Evolutionary conservation across 2,888 invertebrate species (phyloP).

Genomic region (Tenthredo mesomela): DNA sequence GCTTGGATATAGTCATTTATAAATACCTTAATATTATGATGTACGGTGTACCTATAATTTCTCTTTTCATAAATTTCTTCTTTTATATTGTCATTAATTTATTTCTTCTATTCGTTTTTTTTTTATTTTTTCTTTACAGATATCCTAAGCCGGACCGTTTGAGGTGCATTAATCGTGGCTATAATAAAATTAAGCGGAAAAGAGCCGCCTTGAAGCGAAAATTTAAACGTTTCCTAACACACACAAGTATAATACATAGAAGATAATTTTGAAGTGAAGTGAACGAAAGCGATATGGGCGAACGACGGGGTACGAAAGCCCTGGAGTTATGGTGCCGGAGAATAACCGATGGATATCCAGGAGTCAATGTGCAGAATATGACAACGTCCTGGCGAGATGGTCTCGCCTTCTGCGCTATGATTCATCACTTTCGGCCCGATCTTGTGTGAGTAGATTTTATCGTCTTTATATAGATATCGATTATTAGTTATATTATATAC

Average conservation of each 20-base stretch:
- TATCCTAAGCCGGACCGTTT: background rate
- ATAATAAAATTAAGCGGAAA: background rate
- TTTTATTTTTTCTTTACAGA: background rate
- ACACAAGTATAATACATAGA: background rate
- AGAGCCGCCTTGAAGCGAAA: background rate
- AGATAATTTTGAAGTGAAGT: background rate
- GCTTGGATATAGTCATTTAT: background rate
- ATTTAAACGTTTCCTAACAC: background rate
- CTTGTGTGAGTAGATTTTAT: constrained; percentile 90
- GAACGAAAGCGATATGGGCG: constrained; percentile 82
- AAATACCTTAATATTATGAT: background rate
- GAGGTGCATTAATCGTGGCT: background rate
- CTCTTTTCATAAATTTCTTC: too few relatives aligned
- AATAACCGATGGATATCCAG: constrained; percentile 93
- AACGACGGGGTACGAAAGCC: constrained; percentile 93
- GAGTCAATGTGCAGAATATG: constrained; percentile 96
- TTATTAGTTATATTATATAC: background rate
- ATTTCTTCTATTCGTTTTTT: background rate
- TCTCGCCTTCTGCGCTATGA: constrained; percentile 96
- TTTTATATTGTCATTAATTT: too few relatives aligned
- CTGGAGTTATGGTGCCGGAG: constrained; percentile 96
- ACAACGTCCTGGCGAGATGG: constrained; percentile 97
- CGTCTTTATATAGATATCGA: background rate
- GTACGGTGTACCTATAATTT: too few relatives aligned
- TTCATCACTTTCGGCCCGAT: constrained; percentile 97